Evolutionary conservation across 2,888 invertebrate species (phyloP).

Genomic region (Poecilus cupreus): DNA sequence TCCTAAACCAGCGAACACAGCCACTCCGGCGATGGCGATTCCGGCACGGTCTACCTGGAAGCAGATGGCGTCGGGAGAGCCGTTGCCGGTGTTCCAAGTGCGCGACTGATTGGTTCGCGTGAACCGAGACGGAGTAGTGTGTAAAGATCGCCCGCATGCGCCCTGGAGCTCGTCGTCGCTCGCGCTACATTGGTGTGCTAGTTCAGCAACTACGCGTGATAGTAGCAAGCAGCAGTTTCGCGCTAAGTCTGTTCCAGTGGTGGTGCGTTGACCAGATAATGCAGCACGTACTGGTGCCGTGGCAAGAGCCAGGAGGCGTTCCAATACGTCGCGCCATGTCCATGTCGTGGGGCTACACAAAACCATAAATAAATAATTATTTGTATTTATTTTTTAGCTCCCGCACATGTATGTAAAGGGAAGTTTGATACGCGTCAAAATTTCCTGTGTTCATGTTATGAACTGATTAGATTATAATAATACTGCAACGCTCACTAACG

Average conservation of each 20-base stretch:
- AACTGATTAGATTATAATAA: too few relatives aligned
- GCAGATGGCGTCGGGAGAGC: constrained; percentile 96
- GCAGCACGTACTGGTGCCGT: constrained; percentile 82
- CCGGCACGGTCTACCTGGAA: constrained; percentile 94
- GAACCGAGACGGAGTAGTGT: constrained; percentile 92
- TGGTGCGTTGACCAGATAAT: constrained; percentile 72
- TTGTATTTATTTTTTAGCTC: too few relatives aligned
- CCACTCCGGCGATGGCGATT: constrained; percentile 91
- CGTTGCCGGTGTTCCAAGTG: constrained; percentile 98
- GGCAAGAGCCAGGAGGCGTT: constrained; percentile 87
- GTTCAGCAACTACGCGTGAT: constrained; percentile 90
- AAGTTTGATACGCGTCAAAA: too few relatives aligned
- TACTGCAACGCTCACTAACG: too few relatives aligned
- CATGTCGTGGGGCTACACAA: constrained; percentile 68
- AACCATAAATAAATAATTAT: constrained; percentile 67
- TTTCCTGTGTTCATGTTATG: too few relatives aligned
- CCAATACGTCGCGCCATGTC: constrained; percentile 82
- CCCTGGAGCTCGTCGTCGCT: constrained; percentile 85
- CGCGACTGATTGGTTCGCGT: constrained; percentile 91
- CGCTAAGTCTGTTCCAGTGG: constrained; percentile 67
- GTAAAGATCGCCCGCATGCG: constrained; percentile 84
- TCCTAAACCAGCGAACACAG: constrained; percentile 92
- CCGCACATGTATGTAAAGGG: too few relatives aligned
- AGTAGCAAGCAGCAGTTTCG: constrained; percentile 84
- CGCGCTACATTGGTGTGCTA: constrained; percentile 87